Base-by-base conservation (phyloP, 1,140 invertebrate species). In the Zaprionus africanus region DNA sequence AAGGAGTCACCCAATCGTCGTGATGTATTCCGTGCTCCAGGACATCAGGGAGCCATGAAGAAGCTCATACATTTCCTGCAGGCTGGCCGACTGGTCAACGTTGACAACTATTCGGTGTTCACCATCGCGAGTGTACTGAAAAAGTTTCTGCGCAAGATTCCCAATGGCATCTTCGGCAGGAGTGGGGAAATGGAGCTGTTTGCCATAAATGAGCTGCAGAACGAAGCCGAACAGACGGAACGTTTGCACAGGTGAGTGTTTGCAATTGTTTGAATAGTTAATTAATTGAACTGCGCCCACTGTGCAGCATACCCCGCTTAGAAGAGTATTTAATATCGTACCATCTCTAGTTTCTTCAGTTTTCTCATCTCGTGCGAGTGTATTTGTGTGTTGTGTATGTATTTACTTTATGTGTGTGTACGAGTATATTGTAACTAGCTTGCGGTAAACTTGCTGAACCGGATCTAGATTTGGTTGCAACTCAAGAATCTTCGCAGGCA, bases 91-190 rank as follows among this genome's bases (percentile, higher is more conserved):
- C 95, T 99, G 76, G 97, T 99, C n/a, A 99, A 99, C 93, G 98
- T 99, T 88, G 97, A 98, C 88, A 98, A 99, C 93, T 99, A 98
- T 93, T 99, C 97, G 77, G 98, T 99, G 62, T 99, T 99, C 93
- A 99, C 99, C 43, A 98, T 99, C 90, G 98, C 99, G 26, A 99
- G 98, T 93, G 98, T 99, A 41, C 94, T 99, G 34, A 99, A 99
- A 93, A 97, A 98, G 94, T 99, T 99, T 94, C 94, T 99, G n/a
- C 95, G 98, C 66, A 99, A 99, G 94, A 96, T 99, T 81, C 98
- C 99, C 51, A 98, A 97, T 70, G 99, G 99, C 26, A 97, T 99
- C 63, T 99, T 99, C 94, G 96, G 98, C 0, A 94, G 95, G 34
- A 97, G 97, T 60, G 96, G 97, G 73, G 99, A 99, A 93, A 96